Percentiles rank a stretch among this genome's conserved stretches.
Conservation (phyloP, 1,140 invertebrate species). For the Lutraria rhynchaena region DNA sequence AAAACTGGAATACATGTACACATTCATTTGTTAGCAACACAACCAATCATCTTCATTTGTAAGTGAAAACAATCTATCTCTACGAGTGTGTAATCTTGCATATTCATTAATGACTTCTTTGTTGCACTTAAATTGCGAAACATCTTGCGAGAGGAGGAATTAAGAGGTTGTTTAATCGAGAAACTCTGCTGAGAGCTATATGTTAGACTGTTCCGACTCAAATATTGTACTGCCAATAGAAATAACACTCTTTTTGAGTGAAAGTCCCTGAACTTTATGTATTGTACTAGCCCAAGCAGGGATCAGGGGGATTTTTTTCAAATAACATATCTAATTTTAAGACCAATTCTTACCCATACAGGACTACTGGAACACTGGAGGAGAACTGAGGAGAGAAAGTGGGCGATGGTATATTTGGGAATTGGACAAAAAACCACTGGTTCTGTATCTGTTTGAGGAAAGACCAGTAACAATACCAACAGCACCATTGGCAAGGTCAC, state of each 20-base stretch:
- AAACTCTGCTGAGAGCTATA: slow-evolving; percentile 51
- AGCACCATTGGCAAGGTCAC: too few species aligned
- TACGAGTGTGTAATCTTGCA: too few species aligned
- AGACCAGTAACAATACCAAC: neutral
- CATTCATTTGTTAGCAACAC: too few species aligned
- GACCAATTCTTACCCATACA: slow-evolving; percentile 41
- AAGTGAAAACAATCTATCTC: too few species aligned
- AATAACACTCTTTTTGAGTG: slow-evolving; percentile 9
- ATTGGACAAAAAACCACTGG: too few species aligned
- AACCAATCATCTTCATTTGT: too few species aligned
- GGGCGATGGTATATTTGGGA: too few species aligned
- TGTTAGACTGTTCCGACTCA: slow-evolving; percentile 28
- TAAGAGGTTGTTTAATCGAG: slow-evolving; percentile 14
- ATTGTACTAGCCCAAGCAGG: slow-evolving; percentile 48
- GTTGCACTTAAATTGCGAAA: too few species aligned
- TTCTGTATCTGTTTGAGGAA: neutral
- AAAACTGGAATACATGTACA: too few species aligned
- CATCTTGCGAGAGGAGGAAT: neutral
- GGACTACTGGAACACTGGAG: too few species aligned
- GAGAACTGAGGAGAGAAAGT: too few species aligned
- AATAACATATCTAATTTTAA: slow-evolving; percentile 24
- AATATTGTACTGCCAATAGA: slow-evolving; percentile 21
- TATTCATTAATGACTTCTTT: too few species aligned
- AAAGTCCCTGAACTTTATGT: slow-evolving; percentile 55
- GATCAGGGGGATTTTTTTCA: slow-evolving; percentile 18